These are phyloP conservation scores for Ophioderma brevispina DNA, from an alignment of 35 echinoderm and acorn worm species.

Conservation along the genomic window DNA sequence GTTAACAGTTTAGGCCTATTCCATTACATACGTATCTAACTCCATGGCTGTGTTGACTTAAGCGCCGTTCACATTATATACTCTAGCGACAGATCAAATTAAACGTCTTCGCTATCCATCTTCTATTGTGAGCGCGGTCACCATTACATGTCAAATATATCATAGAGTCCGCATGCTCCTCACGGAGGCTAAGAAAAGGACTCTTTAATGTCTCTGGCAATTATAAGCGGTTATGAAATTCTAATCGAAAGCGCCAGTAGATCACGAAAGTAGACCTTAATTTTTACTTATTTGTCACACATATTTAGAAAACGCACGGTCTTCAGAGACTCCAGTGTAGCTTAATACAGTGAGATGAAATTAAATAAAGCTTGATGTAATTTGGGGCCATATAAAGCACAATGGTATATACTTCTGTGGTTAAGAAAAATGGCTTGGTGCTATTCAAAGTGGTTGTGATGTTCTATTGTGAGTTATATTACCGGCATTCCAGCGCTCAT, in stretches of 20 bases:
- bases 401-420: background rate
- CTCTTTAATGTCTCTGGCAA: background rate
- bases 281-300: background rate
- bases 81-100: constrained; percentile 10
- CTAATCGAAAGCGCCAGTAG: background rate
- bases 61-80: constrained; percentile 4
- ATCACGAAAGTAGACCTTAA: constrained; percentile 1
- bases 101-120: background rate
- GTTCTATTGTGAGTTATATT: background rate
- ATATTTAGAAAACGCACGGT: constrained; percentile 1
- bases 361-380: background rate
- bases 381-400: background rate
- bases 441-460: background rate
- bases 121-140: background rate
- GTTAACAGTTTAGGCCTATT: constrained; percentile 2
- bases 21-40: background rate
- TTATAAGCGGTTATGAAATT: background rate
- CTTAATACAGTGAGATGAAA: background rate
- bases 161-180: background rate
- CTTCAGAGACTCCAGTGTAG: background rate
- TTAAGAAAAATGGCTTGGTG: background rate
- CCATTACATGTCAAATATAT: constrained; percentile 1
- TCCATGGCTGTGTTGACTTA: constrained; percentile 7
- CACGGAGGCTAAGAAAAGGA: background rate
- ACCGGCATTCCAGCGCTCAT: background rate